Conservation (phyloP, 2,888 invertebrate species). For the Orthosia cruda region DNA sequence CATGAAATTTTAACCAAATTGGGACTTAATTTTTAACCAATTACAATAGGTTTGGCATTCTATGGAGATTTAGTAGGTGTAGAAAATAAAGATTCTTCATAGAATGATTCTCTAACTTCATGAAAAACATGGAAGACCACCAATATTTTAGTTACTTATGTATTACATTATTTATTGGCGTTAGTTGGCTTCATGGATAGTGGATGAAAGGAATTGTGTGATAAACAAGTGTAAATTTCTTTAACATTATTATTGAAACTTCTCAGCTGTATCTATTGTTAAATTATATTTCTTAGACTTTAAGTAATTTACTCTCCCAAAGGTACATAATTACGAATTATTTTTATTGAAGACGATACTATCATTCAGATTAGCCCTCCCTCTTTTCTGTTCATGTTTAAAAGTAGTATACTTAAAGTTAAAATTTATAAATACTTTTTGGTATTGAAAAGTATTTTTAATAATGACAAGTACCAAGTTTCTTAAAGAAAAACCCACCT, state of each 20-base stretch:
- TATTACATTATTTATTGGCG: constrained; percentile 80
- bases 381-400: not conserved
- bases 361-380: constrained; percentile 23
- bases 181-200: constrained; percentile 76
- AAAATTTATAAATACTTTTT: constrained; percentile 7
- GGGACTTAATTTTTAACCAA: constrained; percentile 3
- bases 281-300: constrained; percentile 78
- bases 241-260: constrained; percentile 80
- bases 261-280: constrained; percentile 78
- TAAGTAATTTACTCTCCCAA: constrained; percentile 80
- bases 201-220: constrained; percentile 84
- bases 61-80: constrained; percentile 1
- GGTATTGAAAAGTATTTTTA: not conserved
- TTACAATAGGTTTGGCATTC: constrained; percentile 11
- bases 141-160: constrained; percentile 72
- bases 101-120: constrained; percentile 23
- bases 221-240: constrained; percentile 87
- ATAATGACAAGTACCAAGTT: not conserved
- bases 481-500: constrained; percentile 41
- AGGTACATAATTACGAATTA: constrained; percentile 78
- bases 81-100: not conserved
- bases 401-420: not conserved
- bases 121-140: constrained; percentile 57
- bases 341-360: constrained; percentile 29
- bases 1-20: constrained; percentile 2